Base-by-base conservation (phyloP, 2,113 vertebrate genomes). In the Theristicus caerulescens region DNA sequence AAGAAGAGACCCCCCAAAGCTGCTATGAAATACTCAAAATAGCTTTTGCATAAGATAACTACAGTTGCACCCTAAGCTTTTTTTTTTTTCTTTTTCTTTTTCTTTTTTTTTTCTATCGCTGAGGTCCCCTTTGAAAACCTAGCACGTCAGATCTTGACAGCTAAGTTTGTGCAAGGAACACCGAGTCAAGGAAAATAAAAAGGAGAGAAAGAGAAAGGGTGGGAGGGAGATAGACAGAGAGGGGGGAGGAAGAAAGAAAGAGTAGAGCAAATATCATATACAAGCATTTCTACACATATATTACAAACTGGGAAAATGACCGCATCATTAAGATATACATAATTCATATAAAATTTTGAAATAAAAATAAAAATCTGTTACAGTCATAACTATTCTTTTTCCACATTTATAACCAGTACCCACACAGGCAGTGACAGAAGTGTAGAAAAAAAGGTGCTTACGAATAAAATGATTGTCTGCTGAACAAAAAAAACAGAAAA, bases 351-450 rank as follows among this genome's bases (percentile, higher is more conserved):
- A 99, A 99, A 99, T 99, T 99, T 99, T 98, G 98, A 99, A 99
- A 99, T 99, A 99, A 99, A 99, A 99, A 99, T 99, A 99, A 99
- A 99, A 99, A 99, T 99, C 99, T 99, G 99, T 99, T 99, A 99
- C 99, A 99, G 99, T 99, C 99, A 99, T 99, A 99, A 99, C 99
- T 99, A 99, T 99, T 99, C 98, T 98, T 98, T 98, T 98, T 98
- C 98, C 99, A 99, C 98, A 99, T 99, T 99, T 99, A 99, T 99
- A 99, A 99, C 98, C 99, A 99, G 98, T 99, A 99, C 99, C 99
- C 99, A 99, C 99, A 99, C 98, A 99, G 99, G 99, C 99, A 99
- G 99, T 99, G 99, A 99, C 99, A 99, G 99, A 98, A 98, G 99
- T 99, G 98, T 98, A 98, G 98, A 98, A 98, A 98, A 99, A 98